phyloP scores from a whole-genome alignment of 2,888 invertebrate genomes.

The Nomada goodeniana region DNA sequence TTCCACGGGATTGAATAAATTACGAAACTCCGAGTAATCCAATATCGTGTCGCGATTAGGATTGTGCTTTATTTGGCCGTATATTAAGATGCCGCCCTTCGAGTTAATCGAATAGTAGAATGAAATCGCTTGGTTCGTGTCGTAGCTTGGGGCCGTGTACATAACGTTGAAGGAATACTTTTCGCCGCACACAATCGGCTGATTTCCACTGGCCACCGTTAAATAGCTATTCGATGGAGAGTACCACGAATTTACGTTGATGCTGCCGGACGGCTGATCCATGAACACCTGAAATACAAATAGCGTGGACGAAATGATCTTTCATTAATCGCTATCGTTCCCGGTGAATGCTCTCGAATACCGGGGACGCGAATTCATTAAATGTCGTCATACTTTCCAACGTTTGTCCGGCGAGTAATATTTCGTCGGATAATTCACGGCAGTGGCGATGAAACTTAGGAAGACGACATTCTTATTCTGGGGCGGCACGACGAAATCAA shows the following conservation, averaged over 20 bases:
- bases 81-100: slow-evolving; percentile 80
- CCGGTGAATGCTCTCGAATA: neutral
- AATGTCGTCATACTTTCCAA: slow-evolving; percentile 77
- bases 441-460: slow-evolving; percentile 81
- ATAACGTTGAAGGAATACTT: slow-evolving; percentile 82
- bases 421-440: slow-evolving; percentile 81
- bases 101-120: slow-evolving; percentile 82
- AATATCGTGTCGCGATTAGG: slow-evolving; percentile 79
- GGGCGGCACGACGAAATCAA: slow-evolving; percentile 83
- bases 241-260: slow-evolving; percentile 82
- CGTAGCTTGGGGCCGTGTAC: slow-evolving; percentile 77
- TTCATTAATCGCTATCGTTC: neutral
- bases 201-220: slow-evolving; percentile 78
- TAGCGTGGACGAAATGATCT: too few relatives aligned
- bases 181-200: slow-evolving; percentile 81
- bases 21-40: slow-evolving; percentile 81
- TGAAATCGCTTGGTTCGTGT: slow-evolving; percentile 74
- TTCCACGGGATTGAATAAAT: slow-evolving; percentile 77
- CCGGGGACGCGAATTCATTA: neutral
- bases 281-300: slow-evolving; percentile 77
- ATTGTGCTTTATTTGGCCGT: slow-evolving; percentile 81
- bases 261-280: slow-evolving; percentile 81
- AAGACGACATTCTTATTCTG: slow-evolving; percentile 80
- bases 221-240: slow-evolving; percentile 81
- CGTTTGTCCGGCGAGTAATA: slow-evolving; percentile 83